Base-by-base conservation (phyloP, 2,888 invertebrate genomes). In the Deilephila elpenor region DNA sequence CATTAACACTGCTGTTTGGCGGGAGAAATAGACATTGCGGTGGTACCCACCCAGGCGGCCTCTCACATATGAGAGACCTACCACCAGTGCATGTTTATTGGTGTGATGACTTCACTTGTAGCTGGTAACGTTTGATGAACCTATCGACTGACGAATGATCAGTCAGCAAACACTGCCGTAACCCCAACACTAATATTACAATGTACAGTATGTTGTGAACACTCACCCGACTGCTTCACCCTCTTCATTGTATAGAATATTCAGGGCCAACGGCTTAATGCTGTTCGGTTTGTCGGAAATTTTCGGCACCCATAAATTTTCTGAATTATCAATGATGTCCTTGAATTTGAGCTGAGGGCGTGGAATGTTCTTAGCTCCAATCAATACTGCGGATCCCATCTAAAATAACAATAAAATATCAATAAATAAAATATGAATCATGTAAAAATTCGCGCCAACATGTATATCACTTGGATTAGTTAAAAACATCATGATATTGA, bases 261-360 rank as follows among this genome's bases (percentile, higher is more conserved):
- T 95, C 73, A 98, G 90, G 0, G 97, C 96, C 14, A 98, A 91
- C 0, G 98, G 98, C 84, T 97, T 97, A 17, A 98, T 86, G 8
- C 97, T 97, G 92, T 99, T 98, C 0, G 98, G 99, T 88, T 99
- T 99, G 44, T 97, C 96, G 71, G 96, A 97, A 71, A 99, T 96
- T 81, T 96, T 95, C 0, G 99, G 99, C 71, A 96, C 94, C 96
- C 99, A 99, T 0, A 98, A 96, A 72, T 92, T 95, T 6, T 95
- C 90, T 4, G 96, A 96, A 86, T 99, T 99, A 86, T 99, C 98
- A 51, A 99, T 96, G 78, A 97, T 96, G 79, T 97, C 97, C 84
- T 97, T 97, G 86, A 99, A 99, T 78, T 95, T 95, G 25, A 97
- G 90, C 89, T 99, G 99, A 0, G 99, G 99, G 73, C 98, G 95